Conservation (phyloP, 2,797 vertebrate species). For the Euphonia xanthogaster region DNA sequence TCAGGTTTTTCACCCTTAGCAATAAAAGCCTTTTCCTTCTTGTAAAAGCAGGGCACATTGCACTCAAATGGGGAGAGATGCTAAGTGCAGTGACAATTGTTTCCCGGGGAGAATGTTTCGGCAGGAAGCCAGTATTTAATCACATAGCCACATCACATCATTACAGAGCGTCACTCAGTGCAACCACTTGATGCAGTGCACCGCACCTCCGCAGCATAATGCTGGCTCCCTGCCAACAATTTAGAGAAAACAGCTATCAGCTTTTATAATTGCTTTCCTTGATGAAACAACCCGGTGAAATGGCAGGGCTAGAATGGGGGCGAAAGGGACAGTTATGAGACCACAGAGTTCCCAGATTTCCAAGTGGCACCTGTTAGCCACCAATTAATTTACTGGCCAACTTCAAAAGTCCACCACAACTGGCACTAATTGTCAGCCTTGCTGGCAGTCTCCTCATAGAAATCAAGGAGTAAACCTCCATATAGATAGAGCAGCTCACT, state of each 20-base stretch:
- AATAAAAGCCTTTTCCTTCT: slow-evolving; percentile 8
- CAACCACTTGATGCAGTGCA: slow-evolving; percentile 64
- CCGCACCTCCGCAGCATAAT: slow-evolving; percentile 48
- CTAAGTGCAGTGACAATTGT: slow-evolving; percentile 65
- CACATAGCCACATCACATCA: slow-evolving; percentile 63
- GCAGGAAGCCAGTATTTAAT: slow-evolving; percentile 72
- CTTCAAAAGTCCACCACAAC: slow-evolving; percentile 10
- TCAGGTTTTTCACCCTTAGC: not conserved
- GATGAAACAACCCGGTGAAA: slow-evolving; percentile 35
- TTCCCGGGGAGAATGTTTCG: slow-evolving; percentile 58
- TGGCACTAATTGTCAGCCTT: not conserved
- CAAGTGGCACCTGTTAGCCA: slow-evolving; percentile 13
- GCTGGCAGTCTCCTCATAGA: not conserved
- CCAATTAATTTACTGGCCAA: slow-evolving; percentile 26
- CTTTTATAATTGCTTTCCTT: slow-evolving; percentile 66
- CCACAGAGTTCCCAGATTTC: slow-evolving; percentile 42
- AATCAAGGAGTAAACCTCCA: not conserved
- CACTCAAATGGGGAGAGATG: slow-evolving; percentile 28
- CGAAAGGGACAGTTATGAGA: not conserved
- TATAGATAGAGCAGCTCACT: not conserved
- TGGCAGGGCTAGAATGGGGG: not conserved
- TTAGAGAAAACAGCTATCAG: slow-evolving; percentile 55
- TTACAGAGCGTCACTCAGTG: slow-evolving; percentile 58
- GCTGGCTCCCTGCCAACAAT: slow-evolving; percentile 62
- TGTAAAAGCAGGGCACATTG: slow-evolving; percentile 3